Evolutionary conservation across 2,113 vertebrate species (phyloP), one percentile per base, ranked within the genome.

Genomic region (Esox niger): DNA sequence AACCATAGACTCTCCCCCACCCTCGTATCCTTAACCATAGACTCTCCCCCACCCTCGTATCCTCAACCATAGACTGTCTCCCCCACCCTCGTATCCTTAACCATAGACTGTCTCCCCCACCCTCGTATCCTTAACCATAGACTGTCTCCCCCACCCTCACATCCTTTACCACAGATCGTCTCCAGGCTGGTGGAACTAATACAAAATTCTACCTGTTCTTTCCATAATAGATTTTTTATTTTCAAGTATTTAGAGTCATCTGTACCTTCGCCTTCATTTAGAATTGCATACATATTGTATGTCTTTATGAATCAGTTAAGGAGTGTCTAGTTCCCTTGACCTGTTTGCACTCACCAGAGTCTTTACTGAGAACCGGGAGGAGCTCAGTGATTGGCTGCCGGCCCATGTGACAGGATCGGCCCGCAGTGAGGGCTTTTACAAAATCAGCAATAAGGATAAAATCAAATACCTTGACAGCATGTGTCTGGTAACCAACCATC

Each of bases 341-440:
- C 62, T 59, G 62, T 54, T 30, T 68, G 79, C 87, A 99, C 96
- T 93, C 74, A 98, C 95, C 78, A 95, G 94, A 88, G 86, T 92
- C 79, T 85, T 83, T 35, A 83, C 86, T 25, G 92, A 94, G 57
- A 91, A 90, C 83, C 91, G 89, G 23, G 94, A 94, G 79, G 93
- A 93, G 23, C 86, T 86, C 47, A 88, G 87, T 0, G 89, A 90
- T 0, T 94, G 93, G 62, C 88, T 90, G 84, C 90, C 90, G 0
- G 90, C 91, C 68, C 97, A 98, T 1, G 77, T 91, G 70, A 98
- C 95, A 0, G 97, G 95, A 73, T 98, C 93, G 0, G 97, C 97
- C 1, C 95, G 97, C 62, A 96, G 91, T 0, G 97, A 99, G 88
- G 97, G 97, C 59, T 99, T 95, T 83, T 99, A 99, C 84, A 94